Evolutionary conservation across 2,113 vertebrate genomes (phyloP).

Genomic region (mouse (Mus musculus)): GRCm39 chrX:98577001-98577500

Average conservation of each 20-base stretch:
- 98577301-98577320: background rate
- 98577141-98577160: background rate
- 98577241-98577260: background rate
- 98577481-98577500: background rate
- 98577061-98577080: background rate
- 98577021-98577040: conserved; percentile 15
- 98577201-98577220: background rate
- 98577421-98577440: background rate
- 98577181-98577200: background rate
- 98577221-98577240: background rate
- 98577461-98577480: background rate
- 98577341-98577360: background rate
- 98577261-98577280: background rate
- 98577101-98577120: background rate
- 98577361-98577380: conserved; percentile 27
- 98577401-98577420: conserved; percentile 2
- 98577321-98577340: background rate
- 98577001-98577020: background rate
- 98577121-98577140: background rate
- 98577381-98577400: background rate
- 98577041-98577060: background rate
- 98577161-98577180: background rate
- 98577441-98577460: background rate
- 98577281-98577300: conserved; percentile 25
- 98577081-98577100: background rate